phyloP scores from a whole-genome alignment of 2,113 vertebrate species.

The Ameiurus melas region DNA sequence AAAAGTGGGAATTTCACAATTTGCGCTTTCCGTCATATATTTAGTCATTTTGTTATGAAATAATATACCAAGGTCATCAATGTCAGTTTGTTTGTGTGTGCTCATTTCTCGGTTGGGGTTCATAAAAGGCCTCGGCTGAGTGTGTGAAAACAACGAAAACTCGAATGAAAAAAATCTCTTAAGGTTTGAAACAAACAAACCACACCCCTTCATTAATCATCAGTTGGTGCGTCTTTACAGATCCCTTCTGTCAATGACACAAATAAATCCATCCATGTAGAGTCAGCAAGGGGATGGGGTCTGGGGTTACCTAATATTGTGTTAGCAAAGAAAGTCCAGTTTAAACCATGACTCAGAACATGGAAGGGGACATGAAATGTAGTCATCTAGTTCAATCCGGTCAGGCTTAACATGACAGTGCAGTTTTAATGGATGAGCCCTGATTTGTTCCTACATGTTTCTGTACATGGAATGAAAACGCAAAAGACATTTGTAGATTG shows the following conservation, averaged over 20 bases:
- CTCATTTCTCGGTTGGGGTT: background rate
- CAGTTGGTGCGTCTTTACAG: background rate
- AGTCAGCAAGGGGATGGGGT: background rate
- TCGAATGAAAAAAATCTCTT: background rate
- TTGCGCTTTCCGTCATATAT: background rate
- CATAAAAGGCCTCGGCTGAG: background rate
- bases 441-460: background rate
- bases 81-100: background rate
- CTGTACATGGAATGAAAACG: background rate
- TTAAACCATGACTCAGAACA: slow-evolving; percentile 32
- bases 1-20: slow-evolving; percentile 6
- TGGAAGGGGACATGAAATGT: background rate
- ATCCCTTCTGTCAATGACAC: background rate
- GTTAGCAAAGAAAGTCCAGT: background rate
- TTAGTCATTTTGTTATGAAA: background rate
- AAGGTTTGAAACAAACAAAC: background rate
- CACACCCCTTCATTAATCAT: background rate
- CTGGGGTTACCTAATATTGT: background rate
- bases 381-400: background rate
- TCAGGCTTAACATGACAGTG: slow-evolving; percentile 5
- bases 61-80: background rate
- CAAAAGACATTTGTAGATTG: background rate
- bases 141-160: no score
- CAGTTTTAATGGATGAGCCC: background rate
- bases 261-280: background rate